Base-by-base conservation (phyloP, 1,140 invertebrate species). In the Ericerus pela region DNA sequence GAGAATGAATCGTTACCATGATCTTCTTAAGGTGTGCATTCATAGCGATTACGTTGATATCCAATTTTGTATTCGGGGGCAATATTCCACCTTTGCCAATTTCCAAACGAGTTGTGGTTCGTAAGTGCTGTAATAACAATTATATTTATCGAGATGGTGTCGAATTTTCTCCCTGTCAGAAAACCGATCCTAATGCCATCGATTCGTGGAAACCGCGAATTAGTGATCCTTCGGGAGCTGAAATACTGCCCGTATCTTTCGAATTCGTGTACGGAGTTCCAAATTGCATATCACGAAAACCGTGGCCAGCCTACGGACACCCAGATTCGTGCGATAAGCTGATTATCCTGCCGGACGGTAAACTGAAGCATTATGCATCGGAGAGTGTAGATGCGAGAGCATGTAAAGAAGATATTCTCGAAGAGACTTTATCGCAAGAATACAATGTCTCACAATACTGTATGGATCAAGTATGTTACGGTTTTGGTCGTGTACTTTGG, bases 281-380 rank as follows among this genome's bases (percentile, higher is more conserved):
- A 3, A 74, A 77, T 47, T 89, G 85, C 71, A 75, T 76, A 0
- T 62, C 80, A 69, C 70, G 72, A 54, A 79, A 82, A 64, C 75
- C 76, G 64, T 83, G 83, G 75, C 72, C 79, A 2, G 81, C 88
- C 59, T 85, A 80, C 63, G 75, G 84, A 66, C 78, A 79, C 64
- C 63, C 66, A 1, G 72, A 72, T 10, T 73, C 71, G 24, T 67
- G 70, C 2, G 81, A 84, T 62, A 70, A 78, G 28, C 66, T 88
- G 20, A 73, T 75, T 31, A 66, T 89, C 26, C 68, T 87, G 24
- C 71, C 74, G 0, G 77, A 78, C 67, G 86, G 85, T 1, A 73
- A 75, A 30, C 65, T 89, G 27, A 70, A 80, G 27, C 86, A 88
- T 64, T 79, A 81, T 54, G 75, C 79, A 30, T 69, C 75, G 53